Evolutionary conservation across 92 coral and sea anemone species (phyloP).

Genomic region (Porites divaricata): DNA sequence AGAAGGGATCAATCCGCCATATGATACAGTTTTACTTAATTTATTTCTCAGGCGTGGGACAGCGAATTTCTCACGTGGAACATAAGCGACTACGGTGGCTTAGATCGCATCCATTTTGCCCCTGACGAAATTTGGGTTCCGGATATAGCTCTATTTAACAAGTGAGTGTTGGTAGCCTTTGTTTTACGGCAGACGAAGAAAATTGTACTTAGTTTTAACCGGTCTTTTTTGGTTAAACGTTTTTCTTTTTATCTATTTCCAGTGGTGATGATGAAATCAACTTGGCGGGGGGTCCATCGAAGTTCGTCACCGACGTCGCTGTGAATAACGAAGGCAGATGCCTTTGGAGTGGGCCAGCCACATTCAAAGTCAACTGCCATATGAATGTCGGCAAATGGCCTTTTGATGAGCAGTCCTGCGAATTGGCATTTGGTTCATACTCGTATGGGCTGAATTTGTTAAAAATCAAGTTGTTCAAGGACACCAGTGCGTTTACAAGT

Average conservation of each 20-base stretch:
- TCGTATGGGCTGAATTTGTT: slow-evolving; percentile 44
- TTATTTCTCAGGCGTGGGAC: slow-evolving; percentile 39
- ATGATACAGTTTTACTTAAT: too few relatives aligned
- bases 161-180: slow-evolving; percentile 47
- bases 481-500: neutral
- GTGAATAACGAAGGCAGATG: slow-evolving; percentile 46
- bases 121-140: slow-evolving; percentile 82
- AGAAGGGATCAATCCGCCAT: too few relatives aligned
- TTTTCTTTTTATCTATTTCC: neutral
- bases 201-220: too few relatives aligned
- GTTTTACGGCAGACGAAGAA: too few relatives aligned
- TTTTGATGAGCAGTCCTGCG: slow-evolving; percentile 69
- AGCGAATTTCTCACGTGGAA: slow-evolving; percentile 60
- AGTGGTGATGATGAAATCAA: slow-evolving; percentile 64
- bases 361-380: slow-evolving; percentile 61
- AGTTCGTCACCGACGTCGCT: slow-evolving; percentile 52
- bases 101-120: slow-evolving; percentile 32
- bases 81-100: neutral
- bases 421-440: slow-evolving; percentile 60
- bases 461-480: slow-evolving; percentile 43
- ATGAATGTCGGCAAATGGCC: slow-evolving; percentile 67
- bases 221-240: too few relatives aligned
- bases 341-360: slow-evolving; percentile 70
- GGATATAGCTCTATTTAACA: slow-evolving; percentile 70
- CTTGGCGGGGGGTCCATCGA: slow-evolving; percentile 60